Percentiles rank a stretch among this genome's conserved stretches.
phyloP scores from a whole-genome alignment of 2,888 invertebrate genomes.

The Drosophila phalerata region DNA sequence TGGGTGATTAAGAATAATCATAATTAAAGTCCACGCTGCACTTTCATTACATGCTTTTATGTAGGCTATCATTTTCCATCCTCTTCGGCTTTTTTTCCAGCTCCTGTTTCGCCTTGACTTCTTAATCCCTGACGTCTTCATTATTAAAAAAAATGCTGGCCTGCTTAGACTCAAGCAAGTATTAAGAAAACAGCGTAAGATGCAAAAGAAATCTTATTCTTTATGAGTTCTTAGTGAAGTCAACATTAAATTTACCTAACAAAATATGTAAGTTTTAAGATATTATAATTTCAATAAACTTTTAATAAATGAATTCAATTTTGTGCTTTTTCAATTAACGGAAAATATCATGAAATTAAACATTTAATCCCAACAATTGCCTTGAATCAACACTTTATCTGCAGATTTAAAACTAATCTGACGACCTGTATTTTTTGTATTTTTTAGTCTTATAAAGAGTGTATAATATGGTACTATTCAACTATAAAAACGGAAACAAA shows the following conservation, averaged over 20 bases:
- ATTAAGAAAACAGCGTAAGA: conserved; percentile 2
- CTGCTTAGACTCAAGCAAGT: conserved; percentile 3
- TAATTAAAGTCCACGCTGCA: conserved; percentile 57
- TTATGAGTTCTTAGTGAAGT: not conserved
- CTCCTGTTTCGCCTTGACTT: conserved; percentile 1
- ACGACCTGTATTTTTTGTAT: too few species aligned
- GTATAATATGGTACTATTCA: too few species aligned
- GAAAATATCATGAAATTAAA: too few species aligned
- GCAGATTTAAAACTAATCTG: too few species aligned
- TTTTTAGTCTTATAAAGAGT: too few species aligned
- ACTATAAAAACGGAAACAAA: not conserved
- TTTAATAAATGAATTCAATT: too few species aligned
- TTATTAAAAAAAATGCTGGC: conserved; percentile 37
- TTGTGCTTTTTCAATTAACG: too few species aligned
- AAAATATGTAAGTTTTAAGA: not conserved
- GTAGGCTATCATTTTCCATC: conserved; percentile 31
- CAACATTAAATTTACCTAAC: not conserved
- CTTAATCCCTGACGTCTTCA: conserved; percentile 20
- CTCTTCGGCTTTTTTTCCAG: not conserved
- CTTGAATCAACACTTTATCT: too few species aligned
- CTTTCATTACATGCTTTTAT: conserved; percentile 33
- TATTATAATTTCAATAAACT: too few species aligned
- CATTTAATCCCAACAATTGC: too few species aligned
- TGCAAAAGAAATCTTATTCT: not conserved
- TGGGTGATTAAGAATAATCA: conserved; percentile 65